These are phyloP conservation scores for Mus spicilegus DNA, from an alignment of 2,113 vertebrate genomes.

Conservation along the genomic window DNA sequence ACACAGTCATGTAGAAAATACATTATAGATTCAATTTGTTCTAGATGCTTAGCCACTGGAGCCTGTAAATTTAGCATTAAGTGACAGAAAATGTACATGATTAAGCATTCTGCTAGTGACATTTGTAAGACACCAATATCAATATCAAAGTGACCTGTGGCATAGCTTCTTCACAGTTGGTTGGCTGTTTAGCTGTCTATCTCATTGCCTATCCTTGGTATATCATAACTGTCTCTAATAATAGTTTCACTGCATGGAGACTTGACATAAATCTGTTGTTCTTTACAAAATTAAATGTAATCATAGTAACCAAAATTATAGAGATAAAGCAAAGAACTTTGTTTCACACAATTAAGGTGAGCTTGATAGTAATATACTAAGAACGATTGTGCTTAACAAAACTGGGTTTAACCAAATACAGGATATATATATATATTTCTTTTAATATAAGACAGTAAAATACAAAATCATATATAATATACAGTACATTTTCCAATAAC, in stretches of 20 bases:
- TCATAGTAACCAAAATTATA: slow-evolving; percentile 4
- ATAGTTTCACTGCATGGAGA: not conserved
- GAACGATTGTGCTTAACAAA: slow-evolving; percentile 20
- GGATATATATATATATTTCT: not conserved
- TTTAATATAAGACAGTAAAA: not conserved
- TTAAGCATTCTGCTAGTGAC: not conserved
- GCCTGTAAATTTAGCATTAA: not conserved
- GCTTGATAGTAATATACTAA: not conserved
- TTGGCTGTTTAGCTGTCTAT: not conserved
- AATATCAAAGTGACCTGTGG: not conserved
- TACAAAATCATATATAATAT: not conserved
- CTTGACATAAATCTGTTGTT: not conserved
- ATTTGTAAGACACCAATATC: not conserved
- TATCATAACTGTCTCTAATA: not conserved
- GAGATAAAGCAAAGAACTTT: not conserved
- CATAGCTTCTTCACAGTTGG: not conserved
- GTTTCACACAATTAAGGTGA: not conserved
- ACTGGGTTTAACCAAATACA: not conserved
- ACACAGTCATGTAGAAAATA: not conserved
- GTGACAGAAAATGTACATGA: not conserved
- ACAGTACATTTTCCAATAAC: not conserved
- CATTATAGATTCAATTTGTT: not conserved
- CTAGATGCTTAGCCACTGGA: not conserved
- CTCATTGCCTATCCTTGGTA: not conserved
- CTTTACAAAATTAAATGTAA: slow-evolving; percentile 18